Evolutionary conservation across 2,113 vertebrate genomes (phyloP), one percentile per base, ranked within the genome.

Genomic region (Varanus komodoensis): DNA sequence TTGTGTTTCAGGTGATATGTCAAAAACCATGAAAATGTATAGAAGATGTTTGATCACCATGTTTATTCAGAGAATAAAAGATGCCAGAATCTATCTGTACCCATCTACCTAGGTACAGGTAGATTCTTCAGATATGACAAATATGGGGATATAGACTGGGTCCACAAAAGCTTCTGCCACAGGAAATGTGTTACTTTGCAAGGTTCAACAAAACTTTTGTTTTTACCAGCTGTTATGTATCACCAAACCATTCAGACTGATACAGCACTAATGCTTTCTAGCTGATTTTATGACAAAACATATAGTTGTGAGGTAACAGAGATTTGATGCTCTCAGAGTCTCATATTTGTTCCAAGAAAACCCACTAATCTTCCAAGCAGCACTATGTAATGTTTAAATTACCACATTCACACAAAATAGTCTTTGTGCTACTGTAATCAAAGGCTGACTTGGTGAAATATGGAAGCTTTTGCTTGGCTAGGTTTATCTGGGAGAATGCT

Each of bases 251-350:
- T 81, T 89, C 38, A 50, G 54, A 34, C 29, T 9, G 21, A 3
- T 29, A 23, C 78, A 81, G 17, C 21, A 27, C 7, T 34, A 87
- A 29, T 38, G 61, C 54, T 38, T 87, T 38, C 57, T n/a, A 81
- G 77, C 77, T 80, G 44, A 88, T 80, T 88, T 88, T 81, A 29
- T 84, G 54, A 64, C 71, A 84, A 69, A 88, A 52, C 57, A 83
- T 64, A 82, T 38, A 84, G 38, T 29, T 54, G 27, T 44, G 52
- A 73, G 38, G 54, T 32, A 69, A 81, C 17, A 48, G n/a, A 27
- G 68, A 67, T 29, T 17, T 38, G 38, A 19, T 89, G 38, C 38
- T 77, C 17, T 83, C 81, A 64, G 71, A 77, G 50, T n/a, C 38
- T 67, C 77, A 67, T 48, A 64, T 89, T 84, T 83, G 34, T n/a